phyloP scores from a whole-genome alignment of 2,888 invertebrate species.

The Taphrorychus bicolor region DNA sequence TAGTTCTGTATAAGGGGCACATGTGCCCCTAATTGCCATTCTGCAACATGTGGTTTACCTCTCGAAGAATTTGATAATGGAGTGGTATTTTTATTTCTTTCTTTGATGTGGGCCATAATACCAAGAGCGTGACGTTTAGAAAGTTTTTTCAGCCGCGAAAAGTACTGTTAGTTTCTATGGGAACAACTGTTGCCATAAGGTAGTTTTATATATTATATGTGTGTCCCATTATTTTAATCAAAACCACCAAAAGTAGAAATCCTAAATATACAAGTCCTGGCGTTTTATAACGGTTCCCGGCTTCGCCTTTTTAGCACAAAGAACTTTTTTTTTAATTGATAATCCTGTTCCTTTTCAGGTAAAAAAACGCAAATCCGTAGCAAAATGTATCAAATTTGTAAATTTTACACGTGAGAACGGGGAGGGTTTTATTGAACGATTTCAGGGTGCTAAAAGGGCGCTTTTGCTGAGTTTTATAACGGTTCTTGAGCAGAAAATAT shows the following conservation, averaged over 20 bases:
- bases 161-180: background rate
- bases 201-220: no score
- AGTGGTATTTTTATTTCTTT: constrained; percentile 1
- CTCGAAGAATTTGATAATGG: constrained; percentile 32
- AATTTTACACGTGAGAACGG: constrained; percentile 17
- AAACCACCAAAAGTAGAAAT: no score
- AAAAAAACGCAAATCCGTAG: constrained; percentile 6
- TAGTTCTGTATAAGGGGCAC: constrained; percentile 54
- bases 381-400: constrained; percentile 28
- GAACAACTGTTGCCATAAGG: background rate
- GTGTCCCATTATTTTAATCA: no score
- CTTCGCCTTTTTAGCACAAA: no score
- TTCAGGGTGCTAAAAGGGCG: background rate
- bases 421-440: background rate
- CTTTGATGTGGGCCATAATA: background rate
- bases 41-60: constrained; percentile 52
- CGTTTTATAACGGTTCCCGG: no score
- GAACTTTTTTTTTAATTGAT: background rate
- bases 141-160: background rate
- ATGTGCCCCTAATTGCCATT: constrained; percentile 56
- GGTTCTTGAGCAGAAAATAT: background rate
- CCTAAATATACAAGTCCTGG: no score
- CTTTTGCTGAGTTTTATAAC: constrained; percentile 1
- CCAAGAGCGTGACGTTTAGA: background rate
- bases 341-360: constrained; percentile 20